These are phyloP conservation scores for Geotrupes spiniger DNA, from an alignment of 2,888 invertebrate genomes.

Conservation along the genomic window DNA sequence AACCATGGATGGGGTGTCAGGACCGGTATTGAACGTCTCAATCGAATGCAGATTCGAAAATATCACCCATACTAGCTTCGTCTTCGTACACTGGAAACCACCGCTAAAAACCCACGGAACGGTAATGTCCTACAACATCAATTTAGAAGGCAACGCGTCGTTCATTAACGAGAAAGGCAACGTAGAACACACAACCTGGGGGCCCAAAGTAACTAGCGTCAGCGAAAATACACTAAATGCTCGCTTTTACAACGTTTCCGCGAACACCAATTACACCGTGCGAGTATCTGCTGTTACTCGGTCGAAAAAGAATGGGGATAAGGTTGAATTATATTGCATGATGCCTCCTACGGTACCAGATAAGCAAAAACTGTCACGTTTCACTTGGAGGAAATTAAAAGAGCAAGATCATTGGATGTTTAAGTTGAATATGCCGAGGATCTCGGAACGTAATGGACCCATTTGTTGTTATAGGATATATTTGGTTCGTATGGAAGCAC, in stretches of 20 bases:
- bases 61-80: slow-evolving; percentile 58
- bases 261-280: slow-evolving; percentile 83
- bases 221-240: slow-evolving; percentile 53
- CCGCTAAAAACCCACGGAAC: slow-evolving; percentile 75
- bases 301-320: slow-evolving; percentile 69
- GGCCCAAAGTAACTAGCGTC: slow-evolving; percentile 60
- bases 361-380: slow-evolving; percentile 57
- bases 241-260: slow-evolving; percentile 67
- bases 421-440: slow-evolving; percentile 69
- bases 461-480: slow-evolving; percentile 85
- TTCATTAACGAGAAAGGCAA: slow-evolving; percentile 56
- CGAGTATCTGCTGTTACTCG: slow-evolving; percentile 75
- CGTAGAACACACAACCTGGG: slow-evolving; percentile 55
- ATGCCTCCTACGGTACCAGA: slow-evolving; percentile 74
- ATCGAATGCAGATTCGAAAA: slow-evolving; percentile 66
- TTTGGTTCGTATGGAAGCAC: slow-evolving; percentile 66
- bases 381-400: slow-evolving; percentile 62
- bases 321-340: slow-evolving; percentile 61
- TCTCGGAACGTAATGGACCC: slow-evolving; percentile 82
- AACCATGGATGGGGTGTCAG: slow-evolving; percentile 79
- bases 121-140: slow-evolving; percentile 73
- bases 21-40: slow-evolving; percentile 66
- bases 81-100: slow-evolving; percentile 70
- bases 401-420: slow-evolving; percentile 69
- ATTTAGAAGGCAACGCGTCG: slow-evolving; percentile 56